Base-by-base conservation (phyloP, 2,113 vertebrate genomes). In the Oncorhynchus nerka region DNA sequence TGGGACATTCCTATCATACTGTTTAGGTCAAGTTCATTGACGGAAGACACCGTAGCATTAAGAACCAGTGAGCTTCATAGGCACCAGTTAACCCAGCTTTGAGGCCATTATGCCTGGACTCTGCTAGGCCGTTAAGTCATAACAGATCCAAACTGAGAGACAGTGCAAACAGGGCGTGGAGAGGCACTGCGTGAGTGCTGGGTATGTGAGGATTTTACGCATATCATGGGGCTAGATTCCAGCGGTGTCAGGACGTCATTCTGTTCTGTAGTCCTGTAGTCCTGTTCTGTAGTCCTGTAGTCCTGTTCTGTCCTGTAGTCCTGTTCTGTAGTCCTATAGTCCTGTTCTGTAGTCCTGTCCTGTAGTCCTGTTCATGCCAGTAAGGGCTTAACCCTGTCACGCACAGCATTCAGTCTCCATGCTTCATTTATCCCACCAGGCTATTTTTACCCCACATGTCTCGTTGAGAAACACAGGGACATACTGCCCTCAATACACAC, bases 361-460 rank as follows among this genome's bases (percentile, higher is more conserved):
- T 32, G 16, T n/a, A 39, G n/a, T 28, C 15, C 19, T 32, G 16
- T n/a, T 68, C 49, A 28, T 59, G 75, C n/a, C 68, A 61, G 32
- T n/a, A 39, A 22, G 34, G 67, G 67, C 68, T 69, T 69, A 45
- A 11, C 8, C 11, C 51, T 39, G 48, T 68, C 67, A 69, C 32
- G 30, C 51, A 67, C 24, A 22, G 26, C 64, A 1, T 32, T 51
- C 51, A 69, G 30, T 5, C 15, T 39, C 24, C 22, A 7, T 12
- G 19, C 74, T 59, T 28, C 15, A 39, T 69, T 70, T 61, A 76
- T 70, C 51, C n/a, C 51, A 24, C 11, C 28, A 2, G 51, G n/a
- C 55, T 69, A 76, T 76, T 39, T 76, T 26, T 68, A 59, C 20
- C 28, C 48, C 30, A 26, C 66, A 4, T 28, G 20, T 69, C 48